Percentiles rank a stretch among this genome's conserved stretches.
These are phyloP conservation scores for Phthorimaea operculella DNA, from an alignment of 1,140 invertebrate genomes.

Conservation along the genomic window DNA sequence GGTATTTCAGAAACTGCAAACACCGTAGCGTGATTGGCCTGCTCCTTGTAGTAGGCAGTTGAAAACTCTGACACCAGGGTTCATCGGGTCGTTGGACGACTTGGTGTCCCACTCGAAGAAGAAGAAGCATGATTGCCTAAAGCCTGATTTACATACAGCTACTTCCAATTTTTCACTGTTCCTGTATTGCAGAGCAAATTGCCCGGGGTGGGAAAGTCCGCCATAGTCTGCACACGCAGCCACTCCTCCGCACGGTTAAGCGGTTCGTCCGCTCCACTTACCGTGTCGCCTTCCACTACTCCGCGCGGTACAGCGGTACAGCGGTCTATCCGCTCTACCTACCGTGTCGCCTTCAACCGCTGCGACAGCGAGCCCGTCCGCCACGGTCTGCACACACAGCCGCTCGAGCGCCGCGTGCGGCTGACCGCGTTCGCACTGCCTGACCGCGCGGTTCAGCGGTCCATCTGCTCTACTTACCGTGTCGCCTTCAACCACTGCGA, in stretches of 20 bases:
- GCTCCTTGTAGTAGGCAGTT: no score
- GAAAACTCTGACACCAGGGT: no score
- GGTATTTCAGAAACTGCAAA: neutral
- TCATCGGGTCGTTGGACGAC: no score
- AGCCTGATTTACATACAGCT: no score
- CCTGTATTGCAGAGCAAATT: no score
- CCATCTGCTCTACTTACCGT: constrained; percentile 76
- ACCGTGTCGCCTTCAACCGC: constrained; percentile 70
- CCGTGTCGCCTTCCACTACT: constrained; percentile 71
- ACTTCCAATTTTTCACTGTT: no score
- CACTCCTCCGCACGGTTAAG: constrained; percentile 65
- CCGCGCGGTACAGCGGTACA: constrained; percentile 37
- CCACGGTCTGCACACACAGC: constrained; percentile 73
- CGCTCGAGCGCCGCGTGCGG: constrained; percentile 77
- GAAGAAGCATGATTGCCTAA: no score
- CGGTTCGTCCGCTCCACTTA: constrained; percentile 61
- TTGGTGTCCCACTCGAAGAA: no score
- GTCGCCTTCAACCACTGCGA: constrained; percentile 71
- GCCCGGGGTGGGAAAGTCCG: no score
- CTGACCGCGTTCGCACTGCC: constrained; percentile 74
- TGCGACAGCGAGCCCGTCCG: constrained; percentile 75
- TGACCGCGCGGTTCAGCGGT: constrained; percentile 80
- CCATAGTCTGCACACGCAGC: neutral
- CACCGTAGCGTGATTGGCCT: no score
- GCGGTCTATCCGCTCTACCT: constrained; percentile 26